Evolutionary conservation across 2,888 invertebrate genomes (phyloP).

Genomic region (Epistrophe eligans): DNA sequence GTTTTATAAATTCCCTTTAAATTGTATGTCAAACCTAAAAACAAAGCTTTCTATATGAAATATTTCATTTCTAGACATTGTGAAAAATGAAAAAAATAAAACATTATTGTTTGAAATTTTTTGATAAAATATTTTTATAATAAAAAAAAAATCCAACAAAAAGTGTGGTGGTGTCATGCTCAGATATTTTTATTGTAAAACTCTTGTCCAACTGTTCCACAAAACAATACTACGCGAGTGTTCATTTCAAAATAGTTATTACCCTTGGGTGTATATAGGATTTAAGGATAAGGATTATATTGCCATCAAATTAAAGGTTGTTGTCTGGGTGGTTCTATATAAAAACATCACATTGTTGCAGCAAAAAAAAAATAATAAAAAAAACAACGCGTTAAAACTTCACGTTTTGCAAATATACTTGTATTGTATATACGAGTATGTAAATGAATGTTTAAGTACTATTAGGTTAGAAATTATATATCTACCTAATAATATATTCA

Average conservation of each 20-base stretch:
- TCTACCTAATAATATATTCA: slow-evolving; percentile 1
- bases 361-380: background rate
- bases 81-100: background rate
- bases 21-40: background rate
- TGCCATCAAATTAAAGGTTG: slow-evolving; percentile 52
- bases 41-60: background rate
- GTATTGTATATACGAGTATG: too few species aligned
- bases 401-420: slow-evolving; percentile 22
- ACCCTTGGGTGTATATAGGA: slow-evolving; percentile 24
- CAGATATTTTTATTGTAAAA: background rate
- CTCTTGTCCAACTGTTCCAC: background rate
- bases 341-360: slow-evolving; percentile 29
- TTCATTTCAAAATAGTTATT: slow-evolving; percentile 37
- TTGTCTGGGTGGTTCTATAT: slow-evolving; percentile 5
- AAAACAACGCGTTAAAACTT: slow-evolving; percentile 50
- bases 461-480: slow-evolving; percentile 5
- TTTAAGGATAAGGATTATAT: slow-evolving; percentile 38
- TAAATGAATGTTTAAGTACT: slow-evolving; percentile 15
- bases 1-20: background rate
- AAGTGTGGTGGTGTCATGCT: slow-evolving; percentile 12
- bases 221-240: slow-evolving; percentile 16
- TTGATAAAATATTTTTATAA: background rate
- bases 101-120: background rate
- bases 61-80: slow-evolving; percentile 2
- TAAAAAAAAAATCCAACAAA: background rate